Percentiles rank a stretch among this genome's conserved stretches.
phyloP scores from a whole-genome alignment of 2,113 vertebrate species.

The Vidua chalybeata region DNA sequence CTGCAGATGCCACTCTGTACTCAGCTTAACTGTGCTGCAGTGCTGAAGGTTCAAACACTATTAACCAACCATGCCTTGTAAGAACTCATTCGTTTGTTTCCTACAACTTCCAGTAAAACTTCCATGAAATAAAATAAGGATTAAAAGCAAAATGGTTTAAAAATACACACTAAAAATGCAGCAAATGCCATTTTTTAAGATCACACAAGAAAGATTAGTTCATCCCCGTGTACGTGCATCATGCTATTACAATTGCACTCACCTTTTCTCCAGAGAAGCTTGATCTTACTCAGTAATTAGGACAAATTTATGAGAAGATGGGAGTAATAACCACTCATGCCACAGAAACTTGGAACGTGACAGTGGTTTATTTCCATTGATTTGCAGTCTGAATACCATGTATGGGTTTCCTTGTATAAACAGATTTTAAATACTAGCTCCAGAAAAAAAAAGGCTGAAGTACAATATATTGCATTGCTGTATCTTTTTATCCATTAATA shows the following conservation, averaged over 20 bases:
- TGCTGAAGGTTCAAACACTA: not conserved
- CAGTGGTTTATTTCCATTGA: not conserved
- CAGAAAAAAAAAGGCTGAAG: not conserved
- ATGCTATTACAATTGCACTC: not conserved
- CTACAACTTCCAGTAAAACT: not conserved
- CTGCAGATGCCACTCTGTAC: not conserved
- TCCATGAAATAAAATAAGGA: not conserved
- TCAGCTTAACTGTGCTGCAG: not conserved
- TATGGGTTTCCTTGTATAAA: not conserved
- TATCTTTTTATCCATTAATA: not conserved
- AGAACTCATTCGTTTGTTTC: not conserved
- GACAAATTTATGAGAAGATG: not conserved
- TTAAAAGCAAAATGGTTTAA: not conserved
- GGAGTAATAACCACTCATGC: not conserved
- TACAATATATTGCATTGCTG: not conserved
- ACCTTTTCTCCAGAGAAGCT: not conserved
- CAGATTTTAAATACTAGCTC: not conserved
- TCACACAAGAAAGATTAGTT: not conserved
- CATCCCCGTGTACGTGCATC: too few species aligned
- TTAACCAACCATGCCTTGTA: fast-evolving
- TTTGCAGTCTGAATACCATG: not conserved
- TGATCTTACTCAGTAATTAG: not conserved
- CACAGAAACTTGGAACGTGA: not conserved
- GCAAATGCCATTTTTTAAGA: not conserved
- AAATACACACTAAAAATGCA: not conserved